Conservation (phyloP, 2,888 invertebrate genomes). For the Macaria liturata region DNA sequence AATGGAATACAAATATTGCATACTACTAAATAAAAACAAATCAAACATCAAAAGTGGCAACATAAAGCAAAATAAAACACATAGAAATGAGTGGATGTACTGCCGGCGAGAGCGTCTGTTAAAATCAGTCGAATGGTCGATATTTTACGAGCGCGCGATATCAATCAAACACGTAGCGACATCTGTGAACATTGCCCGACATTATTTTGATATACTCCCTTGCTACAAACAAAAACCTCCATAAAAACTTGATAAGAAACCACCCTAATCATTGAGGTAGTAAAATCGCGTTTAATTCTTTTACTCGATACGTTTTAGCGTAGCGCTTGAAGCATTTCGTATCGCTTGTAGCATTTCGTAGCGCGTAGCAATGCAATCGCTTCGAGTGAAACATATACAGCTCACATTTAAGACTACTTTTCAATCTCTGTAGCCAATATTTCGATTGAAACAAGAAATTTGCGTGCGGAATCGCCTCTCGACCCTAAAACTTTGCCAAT, state of each 20-base stretch:
- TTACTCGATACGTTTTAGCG: slow-evolving; percentile 2
- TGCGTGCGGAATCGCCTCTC: slow-evolving; percentile 22
- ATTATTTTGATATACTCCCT: slow-evolving; percentile 19
- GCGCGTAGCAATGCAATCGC: slow-evolving; percentile 33
- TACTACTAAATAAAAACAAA: too few relatives aligned
- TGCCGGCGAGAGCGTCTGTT: slow-evolving; percentile 6
- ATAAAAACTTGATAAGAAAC: slow-evolving; percentile 12
- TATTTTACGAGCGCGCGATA: slow-evolving; percentile 12
- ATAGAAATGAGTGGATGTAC: neutral
- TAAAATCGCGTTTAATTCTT: slow-evolving; percentile 17
- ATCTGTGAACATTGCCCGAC: slow-evolving; percentile 29
- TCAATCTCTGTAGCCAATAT: slow-evolving; percentile 22
- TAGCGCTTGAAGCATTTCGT: slow-evolving; percentile 19
- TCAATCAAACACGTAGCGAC: slow-evolving; percentile 28
- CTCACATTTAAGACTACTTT: slow-evolving; percentile 17
- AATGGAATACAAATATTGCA: too few relatives aligned
- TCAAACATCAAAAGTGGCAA: neutral
- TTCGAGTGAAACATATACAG: slow-evolving; percentile 31
- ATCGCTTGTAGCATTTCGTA: slow-evolving; percentile 38
- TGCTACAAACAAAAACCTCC: slow-evolving; percentile 9
- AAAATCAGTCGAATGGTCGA: slow-evolving; percentile 7
- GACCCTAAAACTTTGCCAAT: slow-evolving; percentile 39
- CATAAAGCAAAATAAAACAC: neutral
- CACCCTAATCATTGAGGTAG: slow-evolving; percentile 5
- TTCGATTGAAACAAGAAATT: slow-evolving; percentile 22